Base-by-base conservation (phyloP, 2,888 invertebrate species). In the Crepidodera aurea region DNA sequence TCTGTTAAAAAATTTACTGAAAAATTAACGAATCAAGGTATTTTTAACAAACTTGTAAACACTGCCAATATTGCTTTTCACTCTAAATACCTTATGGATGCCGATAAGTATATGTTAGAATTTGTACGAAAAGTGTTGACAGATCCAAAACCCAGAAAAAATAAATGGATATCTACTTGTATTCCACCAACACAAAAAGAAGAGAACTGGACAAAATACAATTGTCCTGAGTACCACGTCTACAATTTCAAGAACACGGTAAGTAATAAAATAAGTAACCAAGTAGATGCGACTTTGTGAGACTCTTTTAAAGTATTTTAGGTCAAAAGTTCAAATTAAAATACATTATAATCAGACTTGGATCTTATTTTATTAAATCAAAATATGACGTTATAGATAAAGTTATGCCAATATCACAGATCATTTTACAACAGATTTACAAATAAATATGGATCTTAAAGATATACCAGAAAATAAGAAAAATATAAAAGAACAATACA, bases 221-320 rank as follows among this genome's bases (percentile, higher is more conserved):
- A 88, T 1, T 94, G 94, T 0, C 91, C 96, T 1, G 93, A 93
- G 70, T 96, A 97, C 77, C 93, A 94, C 75, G 91, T 91, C 1
- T 93, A 94, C 76, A 95, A 94, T 77, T 82, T 94, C 16, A 78
- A 92, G 76, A 91, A 84, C 84, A 75, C 81, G n/a, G n/a, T n/a
- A n/a, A n/a, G n/a, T n/a, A n/a, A n/a, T n/a, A n/a, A n/a, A n/a
- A n/a, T n/a, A n/a, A n/a, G n/a, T n/a, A n/a, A n/a, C n/a, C n/a
- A n/a, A n/a, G n/a, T n/a, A n/a, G n/a, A n/a, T n/a, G n/a, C n/a
- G n/a, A n/a, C n/a, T n/a, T n/a, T n/a, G n/a, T n/a, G n/a, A n/a
- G n/a, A n/a, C n/a, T n/a, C n/a, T n/a, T n/a, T n/a, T n/a, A n/a
- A n/a, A n/a, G n/a, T n/a, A n/a, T n/a, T n/a, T n/a, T n/a, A n/a